Percentiles rank a stretch among this genome's conserved stretches.
Evolutionary conservation across 2,113 vertebrate species (phyloP).

Genomic region (Salvelinus fontinalis): DNA sequence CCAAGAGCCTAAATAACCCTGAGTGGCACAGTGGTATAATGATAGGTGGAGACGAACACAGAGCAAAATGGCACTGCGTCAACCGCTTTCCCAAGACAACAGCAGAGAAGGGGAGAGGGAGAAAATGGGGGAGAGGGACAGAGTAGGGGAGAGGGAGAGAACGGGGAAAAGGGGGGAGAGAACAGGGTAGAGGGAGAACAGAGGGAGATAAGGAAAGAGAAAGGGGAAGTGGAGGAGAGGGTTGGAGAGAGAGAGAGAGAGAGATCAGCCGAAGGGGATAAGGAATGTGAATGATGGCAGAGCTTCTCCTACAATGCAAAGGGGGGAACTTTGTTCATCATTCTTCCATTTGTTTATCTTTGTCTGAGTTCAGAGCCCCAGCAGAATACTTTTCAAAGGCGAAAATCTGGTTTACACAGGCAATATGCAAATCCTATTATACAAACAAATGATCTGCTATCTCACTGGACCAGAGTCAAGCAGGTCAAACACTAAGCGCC

Average conservation of each 20-base stretch:
- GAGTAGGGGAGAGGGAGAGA: too few species aligned
- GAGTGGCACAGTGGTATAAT: constrained; percentile 14
- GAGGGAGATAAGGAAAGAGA: too few species aligned
- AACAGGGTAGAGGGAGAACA: too few species aligned
- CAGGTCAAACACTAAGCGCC: constrained; percentile 12
- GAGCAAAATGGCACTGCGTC: constrained; percentile 5
- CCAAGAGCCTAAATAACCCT: constrained; percentile 9
- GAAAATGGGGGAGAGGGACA: too few species aligned
- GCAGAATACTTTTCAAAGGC: constrained; percentile 11
- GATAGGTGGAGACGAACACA: not conserved
- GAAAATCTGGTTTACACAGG: not conserved
- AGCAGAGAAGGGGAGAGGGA: not conserved
- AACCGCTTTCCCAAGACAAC: constrained; percentile 10
- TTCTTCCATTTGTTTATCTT: not conserved
- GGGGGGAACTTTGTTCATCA: too few species aligned
- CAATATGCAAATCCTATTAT: not conserved
- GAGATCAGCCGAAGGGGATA: too few species aligned
- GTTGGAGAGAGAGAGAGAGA: too few species aligned
- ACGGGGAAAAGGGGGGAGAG: too few species aligned
- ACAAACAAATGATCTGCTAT: constrained; percentile 27
- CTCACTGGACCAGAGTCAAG: constrained; percentile 6
- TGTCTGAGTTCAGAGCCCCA: not conserved
- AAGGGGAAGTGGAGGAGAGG: too few species aligned
- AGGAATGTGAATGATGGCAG: too few species aligned
- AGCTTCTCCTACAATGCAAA: too few species aligned